Percentiles rank a stretch among this genome's conserved stretches.
Conservation (phyloP, 2,797 vertebrate genomes). For the Tinamus major region DNA sequence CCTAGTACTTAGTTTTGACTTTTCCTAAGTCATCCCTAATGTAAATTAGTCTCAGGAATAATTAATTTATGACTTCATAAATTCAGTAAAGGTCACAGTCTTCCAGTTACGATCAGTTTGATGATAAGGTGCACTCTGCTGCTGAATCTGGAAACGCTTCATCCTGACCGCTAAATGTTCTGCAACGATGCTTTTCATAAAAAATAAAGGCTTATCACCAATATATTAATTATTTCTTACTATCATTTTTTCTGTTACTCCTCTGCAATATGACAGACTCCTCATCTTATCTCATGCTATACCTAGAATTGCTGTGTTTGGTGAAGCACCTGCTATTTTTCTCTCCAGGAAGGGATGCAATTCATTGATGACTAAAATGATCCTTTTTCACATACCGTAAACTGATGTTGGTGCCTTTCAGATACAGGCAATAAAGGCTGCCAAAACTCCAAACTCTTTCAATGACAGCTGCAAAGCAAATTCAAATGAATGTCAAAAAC, state of each 20-base stretch:
- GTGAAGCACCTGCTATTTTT: conserved; percentile 7
- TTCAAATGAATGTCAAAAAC: not conserved
- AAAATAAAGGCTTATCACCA: not conserved
- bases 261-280: not conserved
- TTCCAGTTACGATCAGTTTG: not conserved
- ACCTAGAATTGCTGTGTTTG: not conserved
- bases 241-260: not conserved
- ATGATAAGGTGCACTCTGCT: not conserved
- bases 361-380: not conserved
- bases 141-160: not conserved
- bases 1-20: not conserved
- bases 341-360: not conserved
- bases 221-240: not conserved
- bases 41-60: not conserved
- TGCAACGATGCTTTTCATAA: not conserved
- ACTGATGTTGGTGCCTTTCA: conserved; percentile 1
- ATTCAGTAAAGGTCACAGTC: not conserved
- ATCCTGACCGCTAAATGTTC: not conserved
- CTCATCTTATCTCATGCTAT: not conserved
- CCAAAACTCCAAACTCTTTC: not conserved
- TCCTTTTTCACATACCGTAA: conserved; percentile 2
- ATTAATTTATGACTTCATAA: conserved; percentile 14
- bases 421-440: not conserved
- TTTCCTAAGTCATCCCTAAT: not conserved
- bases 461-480: not conserved